These are phyloP conservation scores for Chionoecetes opilio DNA, from an alignment of 1,140 invertebrate genomes.

Conservation along the genomic window DNA sequence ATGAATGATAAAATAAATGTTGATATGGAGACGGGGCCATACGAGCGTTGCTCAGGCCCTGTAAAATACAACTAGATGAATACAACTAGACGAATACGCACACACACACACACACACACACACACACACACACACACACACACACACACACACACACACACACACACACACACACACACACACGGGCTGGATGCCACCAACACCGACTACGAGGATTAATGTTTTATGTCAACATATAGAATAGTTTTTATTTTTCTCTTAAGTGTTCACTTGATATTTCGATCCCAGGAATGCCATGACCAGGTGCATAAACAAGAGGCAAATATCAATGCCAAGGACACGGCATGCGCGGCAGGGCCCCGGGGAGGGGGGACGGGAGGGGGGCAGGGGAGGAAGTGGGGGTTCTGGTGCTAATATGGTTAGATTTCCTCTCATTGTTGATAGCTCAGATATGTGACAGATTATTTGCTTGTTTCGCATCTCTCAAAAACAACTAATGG, in stretches of 20 bases:
- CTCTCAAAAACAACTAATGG: background rate
- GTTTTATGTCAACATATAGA: constrained; percentile 13
- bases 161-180: too few relatives aligned
- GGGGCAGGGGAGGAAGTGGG: background rate
- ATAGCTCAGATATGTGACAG: background rate
- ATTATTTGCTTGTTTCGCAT: constrained; percentile 9
- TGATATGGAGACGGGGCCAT: too few relatives aligned
- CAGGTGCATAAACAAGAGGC: background rate
- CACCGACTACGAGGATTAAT: background rate
- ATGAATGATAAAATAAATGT: too few relatives aligned
- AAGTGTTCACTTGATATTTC: constrained; percentile 29
- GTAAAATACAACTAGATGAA: too few relatives aligned
- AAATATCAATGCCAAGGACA: background rate
- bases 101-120: too few relatives aligned
- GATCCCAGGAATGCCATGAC: background rate
- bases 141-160: too few relatives aligned
- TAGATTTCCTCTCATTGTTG: constrained; percentile 3
- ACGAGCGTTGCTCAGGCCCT: too few relatives aligned
- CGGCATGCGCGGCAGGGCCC: background rate
- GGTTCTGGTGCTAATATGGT: background rate
- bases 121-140: too few relatives aligned
- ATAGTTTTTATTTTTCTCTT: constrained; percentile 19
- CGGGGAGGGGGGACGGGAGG: background rate
- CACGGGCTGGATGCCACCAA: background rate
- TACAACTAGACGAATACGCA: too few relatives aligned